Evolutionary conservation across 2,797 vertebrate species (phyloP).

Genomic region (Sitta carolinensis): DNA sequence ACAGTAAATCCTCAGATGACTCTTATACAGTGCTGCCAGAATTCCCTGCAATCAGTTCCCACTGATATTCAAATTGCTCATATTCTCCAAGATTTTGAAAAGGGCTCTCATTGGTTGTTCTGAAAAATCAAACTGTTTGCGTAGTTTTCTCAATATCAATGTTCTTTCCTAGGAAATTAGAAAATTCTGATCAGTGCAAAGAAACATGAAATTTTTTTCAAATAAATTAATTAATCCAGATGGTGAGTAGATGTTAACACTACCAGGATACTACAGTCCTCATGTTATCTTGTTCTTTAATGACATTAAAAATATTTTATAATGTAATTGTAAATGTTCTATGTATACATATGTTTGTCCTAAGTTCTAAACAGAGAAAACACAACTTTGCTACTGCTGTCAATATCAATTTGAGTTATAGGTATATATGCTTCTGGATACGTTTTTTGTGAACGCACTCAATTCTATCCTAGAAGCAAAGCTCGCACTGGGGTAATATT

Average conservation of each 20-base stretch:
- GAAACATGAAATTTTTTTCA: not conserved
- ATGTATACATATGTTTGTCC: not conserved
- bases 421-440: not conserved
- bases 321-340: not conserved
- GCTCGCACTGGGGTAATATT: not conserved
- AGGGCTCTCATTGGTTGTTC: not conserved
- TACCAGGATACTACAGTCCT: not conserved
- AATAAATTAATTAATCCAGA: not conserved
- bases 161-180: not conserved
- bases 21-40: not conserved
- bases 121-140: not conserved
- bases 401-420: not conserved
- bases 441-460: not conserved
- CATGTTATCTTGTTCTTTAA: not conserved
- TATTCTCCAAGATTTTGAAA: not conserved
- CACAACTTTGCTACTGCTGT: not conserved
- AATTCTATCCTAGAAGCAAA: not conserved
- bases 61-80: not conserved
- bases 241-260: not conserved
- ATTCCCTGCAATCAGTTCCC: not conserved
- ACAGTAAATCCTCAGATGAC: not conserved
- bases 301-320: not conserved
- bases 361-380: not conserved
- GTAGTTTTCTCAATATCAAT: not conserved
- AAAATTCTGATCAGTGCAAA: not conserved